These are phyloP conservation scores for Anticlea derivata DNA, from an alignment of 2,888 invertebrate species.

Conservation along the genomic window DNA sequence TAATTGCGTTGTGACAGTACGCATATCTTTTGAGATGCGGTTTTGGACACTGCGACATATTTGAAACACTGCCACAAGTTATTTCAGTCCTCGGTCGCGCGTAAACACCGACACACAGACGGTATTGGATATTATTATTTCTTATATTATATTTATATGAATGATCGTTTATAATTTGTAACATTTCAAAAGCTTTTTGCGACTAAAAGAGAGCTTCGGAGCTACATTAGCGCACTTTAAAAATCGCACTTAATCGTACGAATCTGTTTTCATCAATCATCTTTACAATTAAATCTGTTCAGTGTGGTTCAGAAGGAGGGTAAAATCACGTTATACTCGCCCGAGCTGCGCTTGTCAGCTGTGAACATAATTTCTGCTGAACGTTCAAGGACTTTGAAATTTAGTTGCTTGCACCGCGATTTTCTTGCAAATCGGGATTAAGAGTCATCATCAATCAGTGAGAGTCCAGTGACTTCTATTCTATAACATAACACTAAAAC, in stretches of 20 bases:
- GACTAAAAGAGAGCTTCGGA: constrained; percentile 1
- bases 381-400: constrained; percentile 1
- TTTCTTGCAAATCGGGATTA: no score
- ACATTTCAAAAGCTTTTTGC: constrained; percentile 11
- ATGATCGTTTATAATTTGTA: constrained; percentile 29
- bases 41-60: constrained; percentile 78
- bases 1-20: constrained; percentile 56
- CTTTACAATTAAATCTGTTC: constrained; percentile 2
- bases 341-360: no score
- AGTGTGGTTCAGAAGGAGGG: neutral
- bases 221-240: constrained; percentile 3
- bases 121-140: constrained; percentile 58
- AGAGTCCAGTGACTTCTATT: no score
- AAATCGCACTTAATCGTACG: constrained; percentile 4
- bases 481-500: no score
- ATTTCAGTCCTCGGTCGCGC: constrained; percentile 66
- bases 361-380: constrained; percentile 3
- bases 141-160: constrained; percentile 44
- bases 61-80: constrained; percentile 80
- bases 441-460: no score
- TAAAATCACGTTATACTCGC: neutral
- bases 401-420: no score
- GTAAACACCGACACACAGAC: constrained; percentile 66
- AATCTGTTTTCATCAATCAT: constrained; percentile 17
- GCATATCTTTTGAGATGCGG: constrained; percentile 60